Evolutionary conservation across 2,888 invertebrate genomes (phyloP).

Genomic region (Homarus gammarus): DNA sequence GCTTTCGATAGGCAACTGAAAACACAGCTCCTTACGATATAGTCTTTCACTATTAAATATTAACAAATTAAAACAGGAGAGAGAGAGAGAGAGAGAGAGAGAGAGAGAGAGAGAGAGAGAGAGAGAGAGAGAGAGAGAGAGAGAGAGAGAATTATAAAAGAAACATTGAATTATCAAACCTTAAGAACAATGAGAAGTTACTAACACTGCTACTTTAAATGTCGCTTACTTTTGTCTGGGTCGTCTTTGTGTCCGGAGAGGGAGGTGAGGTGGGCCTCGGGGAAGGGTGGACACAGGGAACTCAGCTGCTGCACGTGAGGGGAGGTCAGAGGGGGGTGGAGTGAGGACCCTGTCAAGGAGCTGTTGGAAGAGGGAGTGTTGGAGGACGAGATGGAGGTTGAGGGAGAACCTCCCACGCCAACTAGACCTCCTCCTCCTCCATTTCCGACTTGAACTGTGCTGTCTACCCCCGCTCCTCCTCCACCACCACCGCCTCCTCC

Average conservation of each 20-base stretch:
- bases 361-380: constrained; percentile 47
- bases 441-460: neutral
- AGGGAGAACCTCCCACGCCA: constrained; percentile 48
- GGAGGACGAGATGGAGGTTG: constrained; percentile 43
- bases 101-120: too few relatives aligned
- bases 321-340: constrained; percentile 78
- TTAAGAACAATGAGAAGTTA: neutral
- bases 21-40: too few relatives aligned
- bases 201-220: neutral
- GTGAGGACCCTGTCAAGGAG: constrained; percentile 36
- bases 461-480: constrained; percentile 9
- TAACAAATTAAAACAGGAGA: neutral
- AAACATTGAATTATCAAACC: too few relatives aligned
- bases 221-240: constrained; percentile 63
- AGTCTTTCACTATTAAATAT: too few relatives aligned
- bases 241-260: constrained; percentile 56
- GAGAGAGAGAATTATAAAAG: neutral
- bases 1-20: too few relatives aligned
- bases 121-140: neutral
- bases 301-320: constrained; percentile 79
- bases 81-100: neutral
- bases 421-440: constrained; percentile 41
- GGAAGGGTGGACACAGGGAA: constrained; percentile 79
- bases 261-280: constrained; percentile 64
- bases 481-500: constrained; percentile 35